A percentile compares a stretch with the other conserved stretches of the same genome.
phyloP scores from a whole-genome alignment of 2,888 invertebrate species.

The Aphidoletes aphidimyza region DNA sequence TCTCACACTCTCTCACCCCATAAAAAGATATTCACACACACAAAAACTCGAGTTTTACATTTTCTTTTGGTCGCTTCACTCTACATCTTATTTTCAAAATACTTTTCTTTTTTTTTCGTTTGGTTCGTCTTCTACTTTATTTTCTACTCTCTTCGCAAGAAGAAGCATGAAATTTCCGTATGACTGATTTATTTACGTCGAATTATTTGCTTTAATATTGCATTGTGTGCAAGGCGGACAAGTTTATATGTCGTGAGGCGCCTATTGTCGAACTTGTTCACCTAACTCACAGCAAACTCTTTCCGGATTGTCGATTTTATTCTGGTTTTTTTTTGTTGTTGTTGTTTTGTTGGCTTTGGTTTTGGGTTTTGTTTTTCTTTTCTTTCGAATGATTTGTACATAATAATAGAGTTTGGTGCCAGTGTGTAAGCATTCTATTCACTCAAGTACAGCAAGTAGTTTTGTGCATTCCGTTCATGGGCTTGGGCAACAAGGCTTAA shows the following conservation, averaged over 20 bases:
- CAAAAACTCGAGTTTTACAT: background rate
- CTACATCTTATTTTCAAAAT: background rate
- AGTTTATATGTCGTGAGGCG: slow-evolving; percentile 3
- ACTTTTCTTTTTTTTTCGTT: background rate
- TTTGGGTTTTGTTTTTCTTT: slow-evolving; percentile 3
- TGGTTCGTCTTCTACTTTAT: background rate
- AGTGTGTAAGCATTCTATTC: too few species aligned
- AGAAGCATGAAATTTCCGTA: slow-evolving; percentile 49
- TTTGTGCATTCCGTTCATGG: background rate
- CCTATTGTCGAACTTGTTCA: slow-evolving; percentile 13
- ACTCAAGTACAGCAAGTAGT: background rate
- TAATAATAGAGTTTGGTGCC: too few species aligned
- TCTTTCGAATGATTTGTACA: slow-evolving; percentile 34
- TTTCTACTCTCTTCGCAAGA: background rate
- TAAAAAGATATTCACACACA: background rate
- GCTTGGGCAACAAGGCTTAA: background rate
- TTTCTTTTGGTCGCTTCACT: background rate
- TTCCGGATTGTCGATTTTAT: slow-evolving; percentile 26
- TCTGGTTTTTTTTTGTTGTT: background rate
- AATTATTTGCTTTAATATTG: slow-evolving; percentile 28
- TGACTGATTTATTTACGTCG: slow-evolving; percentile 32
- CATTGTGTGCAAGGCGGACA: background rate
- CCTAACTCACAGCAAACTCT: slow-evolving; percentile 42
- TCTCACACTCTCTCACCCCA: background rate
- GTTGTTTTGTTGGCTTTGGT: too few species aligned